A percentile compares a stretch with the other conserved stretches of the same genome.
phyloP scores from a whole-genome alignment of 2,113 vertebrate species.

The Albula goreensis region DNA sequence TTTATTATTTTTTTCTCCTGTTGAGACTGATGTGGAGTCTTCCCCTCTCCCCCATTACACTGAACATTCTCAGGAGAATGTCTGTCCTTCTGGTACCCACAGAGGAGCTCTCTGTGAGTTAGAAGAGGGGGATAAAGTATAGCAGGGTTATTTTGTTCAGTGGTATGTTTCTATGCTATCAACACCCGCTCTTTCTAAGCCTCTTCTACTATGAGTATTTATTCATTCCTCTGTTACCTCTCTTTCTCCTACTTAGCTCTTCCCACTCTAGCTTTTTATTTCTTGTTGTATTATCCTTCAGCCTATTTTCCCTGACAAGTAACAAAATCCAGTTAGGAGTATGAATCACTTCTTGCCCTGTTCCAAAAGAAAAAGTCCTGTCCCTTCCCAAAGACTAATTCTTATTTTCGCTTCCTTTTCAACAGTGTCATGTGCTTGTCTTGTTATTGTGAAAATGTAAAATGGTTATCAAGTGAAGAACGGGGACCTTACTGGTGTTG shows the following conservation, averaged over 20 bases:
- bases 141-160: not conserved
- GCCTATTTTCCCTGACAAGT: not conserved
- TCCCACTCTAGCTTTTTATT: not conserved
- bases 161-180: not conserved
- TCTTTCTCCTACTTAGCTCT: not conserved
- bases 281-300: not conserved
- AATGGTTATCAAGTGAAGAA: not conserved
- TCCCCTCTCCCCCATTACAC: not conserved
- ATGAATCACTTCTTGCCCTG: not conserved
- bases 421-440: not conserved
- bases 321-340: not conserved
- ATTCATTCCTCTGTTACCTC: not conserved
- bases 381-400: not conserved
- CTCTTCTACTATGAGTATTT: not conserved
- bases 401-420: not conserved
- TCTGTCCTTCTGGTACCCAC: not conserved
- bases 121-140: not conserved
- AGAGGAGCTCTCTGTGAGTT: not conserved
- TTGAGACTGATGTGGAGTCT: not conserved
- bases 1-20: not conserved
- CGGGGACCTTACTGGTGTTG: not conserved
- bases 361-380: not conserved
- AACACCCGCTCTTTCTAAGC: not conserved
- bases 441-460: slow-evolving; percentile 1
- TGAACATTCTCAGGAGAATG: not conserved